Percentiles rank a stretch among this genome's conserved stretches.
Evolutionary conservation across 2,113 vertebrate genomes (phyloP).

Genomic region (Peucedramus taeniatus): DNA sequence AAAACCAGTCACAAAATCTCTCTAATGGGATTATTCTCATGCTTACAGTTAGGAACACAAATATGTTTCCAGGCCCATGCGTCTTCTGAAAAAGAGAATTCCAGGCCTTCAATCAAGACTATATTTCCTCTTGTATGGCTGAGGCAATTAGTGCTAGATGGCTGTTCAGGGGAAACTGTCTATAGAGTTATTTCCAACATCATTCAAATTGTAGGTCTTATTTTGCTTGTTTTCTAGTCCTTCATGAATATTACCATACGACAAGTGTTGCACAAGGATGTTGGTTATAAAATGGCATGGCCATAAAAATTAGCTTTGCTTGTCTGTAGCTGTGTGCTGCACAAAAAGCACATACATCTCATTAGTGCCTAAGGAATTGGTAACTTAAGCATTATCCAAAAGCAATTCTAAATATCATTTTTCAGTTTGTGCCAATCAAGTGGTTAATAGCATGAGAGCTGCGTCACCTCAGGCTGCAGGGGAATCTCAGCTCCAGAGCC

Average conservation of each 20-base stretch:
- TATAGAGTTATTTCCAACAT: neutral
- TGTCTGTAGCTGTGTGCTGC: neutral
- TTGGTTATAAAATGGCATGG: neutral
- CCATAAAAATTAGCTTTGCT: neutral
- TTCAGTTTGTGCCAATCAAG: neutral
- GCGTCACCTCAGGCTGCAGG: too few relatives aligned
- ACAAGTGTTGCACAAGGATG: neutral
- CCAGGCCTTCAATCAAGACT: neutral
- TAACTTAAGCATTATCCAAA: neutral
- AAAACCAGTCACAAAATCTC: neutral
- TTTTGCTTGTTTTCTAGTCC: neutral
- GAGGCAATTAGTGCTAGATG: neutral
- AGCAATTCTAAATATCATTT: neutral
- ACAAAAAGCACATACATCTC: neutral
- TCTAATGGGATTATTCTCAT: slow-evolving; percentile 15
- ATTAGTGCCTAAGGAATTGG: neutral
- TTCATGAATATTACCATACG: neutral
- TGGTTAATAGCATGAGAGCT: neutral
- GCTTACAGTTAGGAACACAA: slow-evolving; percentile 20
- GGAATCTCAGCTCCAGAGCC: too few relatives aligned
- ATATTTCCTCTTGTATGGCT: neutral
- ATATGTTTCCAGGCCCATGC: neutral
- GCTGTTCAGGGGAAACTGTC: neutral
- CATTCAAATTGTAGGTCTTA: neutral
- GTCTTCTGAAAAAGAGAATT: neutral